Evolutionary conservation across 2,113 vertebrate species (phyloP).

Genomic region (Turdus rufiventris): DNA sequence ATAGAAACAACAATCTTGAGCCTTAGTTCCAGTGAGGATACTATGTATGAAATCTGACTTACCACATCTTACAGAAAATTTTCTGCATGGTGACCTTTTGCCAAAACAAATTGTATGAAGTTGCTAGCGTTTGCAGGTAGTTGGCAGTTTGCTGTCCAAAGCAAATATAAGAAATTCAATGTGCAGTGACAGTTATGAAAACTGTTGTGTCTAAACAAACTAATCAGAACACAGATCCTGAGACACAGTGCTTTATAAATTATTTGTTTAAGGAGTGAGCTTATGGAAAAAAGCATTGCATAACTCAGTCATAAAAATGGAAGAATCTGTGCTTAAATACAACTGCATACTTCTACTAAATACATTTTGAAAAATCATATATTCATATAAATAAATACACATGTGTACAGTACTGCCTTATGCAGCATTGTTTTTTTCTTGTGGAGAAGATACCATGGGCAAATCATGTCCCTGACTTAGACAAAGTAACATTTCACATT

Average conservation of each 20-base stretch:
- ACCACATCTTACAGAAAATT: constrained; percentile 51
- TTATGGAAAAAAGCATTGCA: neutral
- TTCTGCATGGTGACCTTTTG: constrained; percentile 63
- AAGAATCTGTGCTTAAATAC: neutral
- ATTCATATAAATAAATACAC: neutral
- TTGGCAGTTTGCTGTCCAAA: constrained; percentile 58
- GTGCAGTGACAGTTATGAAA: constrained; percentile 31
- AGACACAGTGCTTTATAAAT: constrained; percentile 9
- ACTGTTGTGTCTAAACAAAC: constrained; percentile 37
- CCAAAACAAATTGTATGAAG: constrained; percentile 49
- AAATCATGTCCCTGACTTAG: neutral
- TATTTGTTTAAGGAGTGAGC: neutral
- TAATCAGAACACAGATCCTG: neutral
- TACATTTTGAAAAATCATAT: neutral
- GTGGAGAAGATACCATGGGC: neutral
- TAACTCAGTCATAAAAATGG: neutral
- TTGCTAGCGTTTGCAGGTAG: constrained; percentile 54
- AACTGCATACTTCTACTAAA: neutral
- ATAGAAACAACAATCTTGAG: neutral
- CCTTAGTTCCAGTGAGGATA: neutral
- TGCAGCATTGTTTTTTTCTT: neutral
- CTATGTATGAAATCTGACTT: constrained; percentile 44
- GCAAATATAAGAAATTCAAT: constrained; percentile 9
- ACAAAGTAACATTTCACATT: neutral
- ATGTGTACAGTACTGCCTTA: neutral